These are phyloP conservation scores for Polypterus bichir DNA, from an alignment of 2,113 vertebrate genomes.

Conservation along the genomic window DNA sequence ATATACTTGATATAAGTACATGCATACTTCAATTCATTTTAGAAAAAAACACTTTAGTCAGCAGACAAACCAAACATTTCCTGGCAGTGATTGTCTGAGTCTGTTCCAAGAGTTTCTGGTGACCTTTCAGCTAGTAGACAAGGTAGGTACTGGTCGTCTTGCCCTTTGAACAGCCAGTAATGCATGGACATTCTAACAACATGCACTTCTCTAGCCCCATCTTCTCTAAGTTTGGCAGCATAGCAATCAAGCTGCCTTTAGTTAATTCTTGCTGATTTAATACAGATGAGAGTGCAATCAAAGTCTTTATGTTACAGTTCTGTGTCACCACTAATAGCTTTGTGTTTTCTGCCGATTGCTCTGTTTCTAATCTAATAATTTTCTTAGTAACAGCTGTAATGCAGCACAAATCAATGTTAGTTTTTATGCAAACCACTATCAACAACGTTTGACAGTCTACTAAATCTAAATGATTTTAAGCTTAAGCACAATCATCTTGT, in stretches of 20 bases:
- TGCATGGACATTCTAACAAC: slow-evolving; percentile 27
- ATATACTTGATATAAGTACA: background rate
- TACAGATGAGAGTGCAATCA: too few relatives aligned
- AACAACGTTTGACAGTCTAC: too few relatives aligned
- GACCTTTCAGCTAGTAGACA: slow-evolving; percentile 15
- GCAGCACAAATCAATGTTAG: too few relatives aligned
- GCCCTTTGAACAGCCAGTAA: slow-evolving; percentile 44
- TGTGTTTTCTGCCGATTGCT: too few relatives aligned
- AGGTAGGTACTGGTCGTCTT: slow-evolving; percentile 49
- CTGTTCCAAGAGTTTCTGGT: background rate
- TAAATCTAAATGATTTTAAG: too few relatives aligned
- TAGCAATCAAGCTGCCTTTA: background rate
- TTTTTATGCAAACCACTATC: too few relatives aligned
- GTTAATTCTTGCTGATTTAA: background rate
- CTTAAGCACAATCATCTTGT: too few relatives aligned
- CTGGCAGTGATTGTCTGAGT: slow-evolving; percentile 2
- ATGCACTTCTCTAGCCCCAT: slow-evolving; percentile 11
- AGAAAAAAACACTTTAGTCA: slow-evolving; percentile 6
- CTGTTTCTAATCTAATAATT: too few relatives aligned
- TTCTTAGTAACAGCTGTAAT: too few relatives aligned
- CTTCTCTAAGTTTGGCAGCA: background rate
- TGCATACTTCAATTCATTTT: background rate
- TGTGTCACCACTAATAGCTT: too few relatives aligned
- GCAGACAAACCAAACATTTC: slow-evolving; percentile 3
- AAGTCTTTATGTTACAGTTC: too few relatives aligned